Base-by-base conservation (phyloP, 1,140 invertebrate species). In the Patella vulgata region DNA sequence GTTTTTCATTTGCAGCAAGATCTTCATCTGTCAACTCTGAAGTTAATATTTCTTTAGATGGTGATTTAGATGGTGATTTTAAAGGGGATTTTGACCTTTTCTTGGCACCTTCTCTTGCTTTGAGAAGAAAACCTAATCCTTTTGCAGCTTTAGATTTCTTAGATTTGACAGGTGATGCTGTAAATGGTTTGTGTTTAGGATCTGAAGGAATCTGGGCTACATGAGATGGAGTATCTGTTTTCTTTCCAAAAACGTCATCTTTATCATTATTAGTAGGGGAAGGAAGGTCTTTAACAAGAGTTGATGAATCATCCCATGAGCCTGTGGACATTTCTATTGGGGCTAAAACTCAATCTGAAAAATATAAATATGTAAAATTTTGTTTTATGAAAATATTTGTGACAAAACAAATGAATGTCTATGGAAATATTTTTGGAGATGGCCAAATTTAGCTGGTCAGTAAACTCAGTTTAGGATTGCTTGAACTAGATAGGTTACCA, bases 251-350 rank as follows among this genome's bases (percentile, higher is more conserved):
- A 5, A 66, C 68, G 50, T 66, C 59, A 28, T 73, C 61, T 52
- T 67, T 63, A n/a, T 71, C 67, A 25, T 69, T 68, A 36, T 59
- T 60, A 14, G 69, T 61, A 25, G 73, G 73, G 14, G 76, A 74
- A n/a, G 71, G 59, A 36, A 73, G 46, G 46, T 75, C 73, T 54
- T 76, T 70, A 66, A 75, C 71, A 33, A 80, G 64, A 53, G 76
- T 75, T 43, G 79, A 79, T 42, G 77, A 77, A 53, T 81, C 79
- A 70, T 81, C 79, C 59, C 71, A 79, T 48, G 75, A 78, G 53
- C 71, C 71, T 54, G 68, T 70, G 63, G 78, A 80, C 79, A 81
- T 81, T 57, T 57, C 79, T 76, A 66, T 19, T 8, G 5, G 14
- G 6, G 14, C 6, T 36, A 14, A 36, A 8, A 36, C 5, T 14